These are phyloP conservation scores for Lophura swinhoii DNA, from an alignment of 2,797 vertebrate genomes.

Conservation along the genomic window DNA sequence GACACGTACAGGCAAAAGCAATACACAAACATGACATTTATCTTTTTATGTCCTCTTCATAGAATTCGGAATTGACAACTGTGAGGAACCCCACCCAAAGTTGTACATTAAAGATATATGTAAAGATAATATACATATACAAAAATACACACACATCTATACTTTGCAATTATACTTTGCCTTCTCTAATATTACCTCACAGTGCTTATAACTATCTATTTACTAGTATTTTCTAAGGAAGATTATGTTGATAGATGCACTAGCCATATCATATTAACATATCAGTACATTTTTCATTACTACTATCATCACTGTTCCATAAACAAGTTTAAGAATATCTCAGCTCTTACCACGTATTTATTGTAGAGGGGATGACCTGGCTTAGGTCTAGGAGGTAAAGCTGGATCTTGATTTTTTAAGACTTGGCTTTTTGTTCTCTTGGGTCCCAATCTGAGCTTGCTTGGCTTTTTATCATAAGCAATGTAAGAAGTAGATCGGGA, in stretches of 20 bases:
- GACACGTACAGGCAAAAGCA: not conserved
- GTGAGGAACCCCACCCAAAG: not conserved
- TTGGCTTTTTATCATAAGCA: slow-evolving; percentile 71
- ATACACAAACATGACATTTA: not conserved
- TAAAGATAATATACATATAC: not conserved
- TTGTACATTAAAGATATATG: not conserved
- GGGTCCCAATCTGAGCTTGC: slow-evolving; percentile 66
- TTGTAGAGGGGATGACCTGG: slow-evolving; percentile 95
- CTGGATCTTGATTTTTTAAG: slow-evolving; percentile 82
- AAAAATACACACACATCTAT: not conserved
- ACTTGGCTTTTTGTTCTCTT: slow-evolving; percentile 80
- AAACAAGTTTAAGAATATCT: not conserved
- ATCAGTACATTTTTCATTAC: not conserved
- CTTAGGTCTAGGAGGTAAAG: slow-evolving; percentile 92
- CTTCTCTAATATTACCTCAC: not conserved
- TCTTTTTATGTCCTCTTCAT: not conserved
- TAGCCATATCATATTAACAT: not conserved
- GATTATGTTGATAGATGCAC: not conserved
- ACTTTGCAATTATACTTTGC: not conserved
- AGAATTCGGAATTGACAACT: not conserved
- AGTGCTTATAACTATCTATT: not conserved
- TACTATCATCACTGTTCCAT: not conserved
- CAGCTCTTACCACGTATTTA: slow-evolving; percentile 89
- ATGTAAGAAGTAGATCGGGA: slow-evolving; percentile 75
- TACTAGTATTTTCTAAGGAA: not conserved